Conservation (phyloP, 1,140 invertebrate genomes). For the Orius insidiosus region DNA sequence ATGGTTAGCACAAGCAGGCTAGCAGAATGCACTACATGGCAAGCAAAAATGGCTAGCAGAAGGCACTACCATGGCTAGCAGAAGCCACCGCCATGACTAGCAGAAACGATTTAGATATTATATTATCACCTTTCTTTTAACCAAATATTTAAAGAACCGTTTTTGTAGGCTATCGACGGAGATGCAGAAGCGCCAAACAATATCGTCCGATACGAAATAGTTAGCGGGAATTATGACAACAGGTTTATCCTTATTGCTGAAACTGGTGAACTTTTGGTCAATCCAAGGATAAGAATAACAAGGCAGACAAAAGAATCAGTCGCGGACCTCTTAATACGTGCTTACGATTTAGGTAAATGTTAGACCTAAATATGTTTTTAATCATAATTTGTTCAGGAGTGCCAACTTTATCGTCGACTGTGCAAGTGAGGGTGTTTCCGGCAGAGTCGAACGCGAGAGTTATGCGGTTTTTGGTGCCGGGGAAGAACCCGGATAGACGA, state of each 20-base stretch:
- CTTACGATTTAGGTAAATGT: constrained; percentile 51
- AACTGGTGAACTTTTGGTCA: constrained; percentile 29
- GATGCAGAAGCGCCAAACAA: constrained; percentile 76
- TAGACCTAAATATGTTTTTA: not conserved
- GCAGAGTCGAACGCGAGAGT: constrained; percentile 45
- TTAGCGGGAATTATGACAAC: constrained; percentile 59
- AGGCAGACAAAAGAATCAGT: constrained; percentile 17
- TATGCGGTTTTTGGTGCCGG: constrained; percentile 61
- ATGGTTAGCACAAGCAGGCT: no score
- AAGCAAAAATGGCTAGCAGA: no score
- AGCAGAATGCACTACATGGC: no score
- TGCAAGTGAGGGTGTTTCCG: constrained; percentile 46
- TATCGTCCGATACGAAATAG: constrained; percentile 64
- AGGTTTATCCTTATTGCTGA: constrained; percentile 61
- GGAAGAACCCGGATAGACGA: constrained; percentile 40
- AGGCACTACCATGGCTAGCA: no score
- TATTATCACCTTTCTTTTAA: no score
- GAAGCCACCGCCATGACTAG: no score
- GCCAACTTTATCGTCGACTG: constrained; percentile 46
- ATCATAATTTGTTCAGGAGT: constrained; percentile 30
- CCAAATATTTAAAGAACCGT: no score
- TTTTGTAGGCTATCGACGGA: constrained; percentile 48
- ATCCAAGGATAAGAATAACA: constrained; percentile 2
- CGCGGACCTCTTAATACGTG: constrained; percentile 43
- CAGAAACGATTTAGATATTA: no score